Conservation (phyloP, 2,888 invertebrate genomes). For the Ectemnius continuus region DNA sequence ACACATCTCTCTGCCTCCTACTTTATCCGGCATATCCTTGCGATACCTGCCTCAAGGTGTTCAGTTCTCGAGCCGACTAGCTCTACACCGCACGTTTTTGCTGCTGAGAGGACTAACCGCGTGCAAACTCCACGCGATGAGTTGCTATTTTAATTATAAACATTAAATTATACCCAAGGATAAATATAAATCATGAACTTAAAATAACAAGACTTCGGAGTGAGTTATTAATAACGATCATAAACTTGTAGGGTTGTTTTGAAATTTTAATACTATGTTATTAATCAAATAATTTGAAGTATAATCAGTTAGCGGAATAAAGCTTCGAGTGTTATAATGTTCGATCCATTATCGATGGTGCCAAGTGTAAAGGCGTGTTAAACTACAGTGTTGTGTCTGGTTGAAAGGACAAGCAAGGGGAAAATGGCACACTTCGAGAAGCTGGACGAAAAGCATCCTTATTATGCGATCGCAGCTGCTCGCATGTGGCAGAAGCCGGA, state of each 20-base stretch:
- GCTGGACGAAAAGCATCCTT: constrained; percentile 68
- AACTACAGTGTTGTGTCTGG: constrained; percentile 18
- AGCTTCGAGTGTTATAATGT: neutral
- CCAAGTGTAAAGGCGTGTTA: constrained; percentile 26
- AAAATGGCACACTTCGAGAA: constrained; percentile 68
- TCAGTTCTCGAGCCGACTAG: constrained; percentile 35
- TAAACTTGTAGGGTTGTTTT: too few species aligned
- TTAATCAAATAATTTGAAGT: too few species aligned
- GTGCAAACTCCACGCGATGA: neutral
- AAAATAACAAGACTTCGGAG: too few species aligned
- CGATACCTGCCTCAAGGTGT: constrained; percentile 18
- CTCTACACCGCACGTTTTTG: constrained; percentile 19
- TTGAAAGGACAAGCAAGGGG: constrained; percentile 46
- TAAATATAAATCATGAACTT: too few species aligned
- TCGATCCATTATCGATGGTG: neutral
- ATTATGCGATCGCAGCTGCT: constrained; percentile 66
- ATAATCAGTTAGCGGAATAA: too few species aligned
- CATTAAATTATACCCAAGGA: too few species aligned
- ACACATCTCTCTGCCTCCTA: constrained; percentile 39
- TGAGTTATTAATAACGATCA: too few species aligned
- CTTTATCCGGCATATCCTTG: constrained; percentile 27
- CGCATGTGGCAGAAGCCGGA: constrained; percentile 69
- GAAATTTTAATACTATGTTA: too few species aligned
- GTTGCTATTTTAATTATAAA: too few species aligned
- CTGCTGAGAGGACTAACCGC: neutral